phyloP scores from a whole-genome alignment of 2,888 invertebrate species.

The Aphodius sticticus region DNA sequence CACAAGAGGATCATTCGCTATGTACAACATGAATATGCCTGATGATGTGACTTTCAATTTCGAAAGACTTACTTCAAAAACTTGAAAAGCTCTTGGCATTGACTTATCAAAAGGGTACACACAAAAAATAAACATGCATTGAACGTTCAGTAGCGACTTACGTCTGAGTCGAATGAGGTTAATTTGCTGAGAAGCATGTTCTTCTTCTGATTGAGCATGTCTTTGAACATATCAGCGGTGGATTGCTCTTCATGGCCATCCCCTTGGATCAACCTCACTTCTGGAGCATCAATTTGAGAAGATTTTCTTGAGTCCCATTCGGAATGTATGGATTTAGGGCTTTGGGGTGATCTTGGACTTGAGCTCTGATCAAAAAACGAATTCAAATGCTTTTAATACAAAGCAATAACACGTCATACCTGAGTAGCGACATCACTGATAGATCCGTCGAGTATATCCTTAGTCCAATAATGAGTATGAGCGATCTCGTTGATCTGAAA shows the following conservation, averaged over 20 bases:
- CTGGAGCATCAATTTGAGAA: slow-evolving; percentile 72
- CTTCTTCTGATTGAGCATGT: slow-evolving; percentile 92
- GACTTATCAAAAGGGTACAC: slow-evolving; percentile 10
- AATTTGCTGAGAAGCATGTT: slow-evolving; percentile 86
- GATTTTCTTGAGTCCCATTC: slow-evolving; percentile 71
- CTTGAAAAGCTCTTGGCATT: slow-evolving; percentile 6
- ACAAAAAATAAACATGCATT: slow-evolving; percentile 29
- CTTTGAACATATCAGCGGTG: slow-evolving; percentile 92
- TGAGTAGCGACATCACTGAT: slow-evolving; percentile 57
- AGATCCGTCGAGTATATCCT: slow-evolving; percentile 74
- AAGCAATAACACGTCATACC: slow-evolving; percentile 43
- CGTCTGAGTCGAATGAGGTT: slow-evolving; percentile 90
- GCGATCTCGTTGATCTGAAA: slow-evolving; percentile 98
- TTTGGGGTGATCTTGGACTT: slow-evolving; percentile 73
- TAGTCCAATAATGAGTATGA: slow-evolving; percentile 98
- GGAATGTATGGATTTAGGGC: slow-evolving; percentile 66
- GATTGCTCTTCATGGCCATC: slow-evolving; percentile 75
- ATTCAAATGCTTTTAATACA: not conserved
- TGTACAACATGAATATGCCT: slow-evolving; percentile 41
- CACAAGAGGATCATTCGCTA: slow-evolving; percentile 28
- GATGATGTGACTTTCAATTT: slow-evolving; percentile 27
- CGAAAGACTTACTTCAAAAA: slow-evolving; percentile 6
- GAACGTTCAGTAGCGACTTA: slow-evolving; percentile 63
- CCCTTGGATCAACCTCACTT: slow-evolving; percentile 66
- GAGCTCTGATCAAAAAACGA: slow-evolving; percentile 56